phyloP scores from a whole-genome alignment of 2,797 vertebrate species.

The Cossypha caffra region DNA sequence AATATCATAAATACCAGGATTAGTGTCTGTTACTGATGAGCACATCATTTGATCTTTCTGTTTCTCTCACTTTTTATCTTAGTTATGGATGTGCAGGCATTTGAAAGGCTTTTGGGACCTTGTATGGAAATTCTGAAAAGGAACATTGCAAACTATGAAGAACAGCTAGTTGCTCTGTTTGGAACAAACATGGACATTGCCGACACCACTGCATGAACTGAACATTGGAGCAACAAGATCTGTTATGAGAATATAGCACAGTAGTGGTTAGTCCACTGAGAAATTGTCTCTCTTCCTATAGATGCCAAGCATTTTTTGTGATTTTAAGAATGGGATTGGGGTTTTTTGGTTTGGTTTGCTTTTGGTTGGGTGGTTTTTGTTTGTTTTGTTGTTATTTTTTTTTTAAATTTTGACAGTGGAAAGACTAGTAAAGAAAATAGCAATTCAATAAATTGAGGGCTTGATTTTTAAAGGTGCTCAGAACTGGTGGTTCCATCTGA shows the following conservation, averaged over 20 bases:
- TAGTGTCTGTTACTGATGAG: neutral
- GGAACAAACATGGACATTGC: slow-evolving; percentile 94
- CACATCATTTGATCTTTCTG: neutral
- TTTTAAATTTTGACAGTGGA: slow-evolving; percentile 52
- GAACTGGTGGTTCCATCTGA: neutral
- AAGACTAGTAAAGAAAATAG: slow-evolving; percentile 65
- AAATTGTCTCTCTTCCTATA: slow-evolving; percentile 80
- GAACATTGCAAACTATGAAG: slow-evolving; percentile 98
- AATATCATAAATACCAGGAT: neutral
- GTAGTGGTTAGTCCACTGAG: slow-evolving; percentile 82
- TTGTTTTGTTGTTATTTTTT: neutral
- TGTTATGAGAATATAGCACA: slow-evolving; percentile 75
- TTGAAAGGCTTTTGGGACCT: slow-evolving; percentile 97
- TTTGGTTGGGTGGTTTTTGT: neutral
- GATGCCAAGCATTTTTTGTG: slow-evolving; percentile 84
- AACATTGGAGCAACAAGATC: slow-evolving; percentile 75
- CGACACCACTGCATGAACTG: slow-evolving; percentile 86
- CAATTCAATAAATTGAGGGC: slow-evolving; percentile 62
- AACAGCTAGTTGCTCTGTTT: slow-evolving; percentile 94
- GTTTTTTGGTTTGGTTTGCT: neutral
- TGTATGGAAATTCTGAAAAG: slow-evolving; percentile 99
- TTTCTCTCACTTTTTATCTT: slow-evolving; percentile 55
- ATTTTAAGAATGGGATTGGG: slow-evolving; percentile 56
- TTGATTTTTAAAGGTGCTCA: slow-evolving; percentile 23
- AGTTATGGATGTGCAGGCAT: slow-evolving; percentile 97